Conservation (phyloP, 2,888 invertebrate species). For the Lasioglossum oenotherae region DNA sequence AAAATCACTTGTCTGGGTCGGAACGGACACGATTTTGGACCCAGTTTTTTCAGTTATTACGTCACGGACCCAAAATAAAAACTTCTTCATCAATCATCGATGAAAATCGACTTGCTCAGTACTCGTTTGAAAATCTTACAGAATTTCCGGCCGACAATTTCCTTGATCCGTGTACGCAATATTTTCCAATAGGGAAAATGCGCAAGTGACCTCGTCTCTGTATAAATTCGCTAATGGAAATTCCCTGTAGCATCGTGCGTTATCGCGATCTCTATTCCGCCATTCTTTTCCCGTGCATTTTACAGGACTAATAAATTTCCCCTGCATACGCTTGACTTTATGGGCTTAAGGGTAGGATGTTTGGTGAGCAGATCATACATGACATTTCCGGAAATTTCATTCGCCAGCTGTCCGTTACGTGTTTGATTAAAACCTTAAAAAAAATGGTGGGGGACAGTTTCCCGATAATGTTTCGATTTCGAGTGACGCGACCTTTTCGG, state of each 20-base stretch:
- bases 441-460: neutral
- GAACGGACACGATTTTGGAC: no score
- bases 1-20: neutral
- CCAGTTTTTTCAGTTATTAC: no score
- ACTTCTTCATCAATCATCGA: neutral
- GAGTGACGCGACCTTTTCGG: neutral
- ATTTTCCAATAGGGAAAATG: constrained; percentile 14
- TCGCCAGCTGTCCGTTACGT: neutral
- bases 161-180: neutral
- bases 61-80: neutral
- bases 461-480: neutral
- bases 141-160: neutral
- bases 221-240: constrained; percentile 26
- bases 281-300: constrained; percentile 1
- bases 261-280: constrained; percentile 25
- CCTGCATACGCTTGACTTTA: neutral
- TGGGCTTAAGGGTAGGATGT: constrained; percentile 3
- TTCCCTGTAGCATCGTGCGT: constrained; percentile 29
- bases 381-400: neutral
- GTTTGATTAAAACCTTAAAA: neutral
- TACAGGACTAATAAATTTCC: constrained; percentile 20
- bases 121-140: neutral
- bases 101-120: neutral
- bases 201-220: neutral
- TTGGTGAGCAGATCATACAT: neutral